Evolutionary conservation across 2,113 vertebrate genomes (phyloP), one percentile per base, ranked within the genome.

Genomic region (Gadus chalcogrammus): DNA sequence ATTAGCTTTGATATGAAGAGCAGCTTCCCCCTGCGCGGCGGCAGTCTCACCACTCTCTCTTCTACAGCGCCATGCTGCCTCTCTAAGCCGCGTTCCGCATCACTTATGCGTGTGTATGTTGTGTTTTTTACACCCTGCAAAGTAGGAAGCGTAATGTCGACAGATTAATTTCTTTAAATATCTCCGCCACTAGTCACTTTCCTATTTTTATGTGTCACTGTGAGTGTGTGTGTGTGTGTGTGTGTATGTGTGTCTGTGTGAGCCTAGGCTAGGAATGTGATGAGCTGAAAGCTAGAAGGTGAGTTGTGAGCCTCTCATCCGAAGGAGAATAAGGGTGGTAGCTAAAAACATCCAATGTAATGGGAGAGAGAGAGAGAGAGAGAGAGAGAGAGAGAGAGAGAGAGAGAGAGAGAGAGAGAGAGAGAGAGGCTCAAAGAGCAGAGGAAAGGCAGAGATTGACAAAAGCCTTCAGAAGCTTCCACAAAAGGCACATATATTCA

Each of bases 271-370:
- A 76, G 79, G 82, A 85, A 83, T 79, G 77, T 85, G 80, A 88
- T 82, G 82, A 86, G 77, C 83, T 86, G 80, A 83, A 70, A 58
- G 74, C 80, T 81, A 78, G 86, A 83, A 81, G 76, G 70, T 75
- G 42, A 48, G 42, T 64, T 31, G 67, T 59, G 81, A 85, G 82
- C 67, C 65, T 80, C 78, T 84, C 83, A 84, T 79, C 79, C 69
- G 76, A 70, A n/a, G n/a, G 60, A 38, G 42, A 42, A 73, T 82
- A 82, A 79, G 74, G 66, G 65, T 78, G 71, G 77, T 77, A 84
- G 80, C 71, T 75, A 84, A 83, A 58, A 84, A 75, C 77, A 68
- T 79, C 75, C 73, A 73, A 86, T 86, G 72, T 62, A 70, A 42
- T 68, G 53, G 60, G 1, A 55, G 52, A 55, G 52, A 55, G 52